These are phyloP conservation scores for Schlechtendalia chinensis DNA, from an alignment of 1,140 invertebrate species.

Conservation along the genomic window DNA sequence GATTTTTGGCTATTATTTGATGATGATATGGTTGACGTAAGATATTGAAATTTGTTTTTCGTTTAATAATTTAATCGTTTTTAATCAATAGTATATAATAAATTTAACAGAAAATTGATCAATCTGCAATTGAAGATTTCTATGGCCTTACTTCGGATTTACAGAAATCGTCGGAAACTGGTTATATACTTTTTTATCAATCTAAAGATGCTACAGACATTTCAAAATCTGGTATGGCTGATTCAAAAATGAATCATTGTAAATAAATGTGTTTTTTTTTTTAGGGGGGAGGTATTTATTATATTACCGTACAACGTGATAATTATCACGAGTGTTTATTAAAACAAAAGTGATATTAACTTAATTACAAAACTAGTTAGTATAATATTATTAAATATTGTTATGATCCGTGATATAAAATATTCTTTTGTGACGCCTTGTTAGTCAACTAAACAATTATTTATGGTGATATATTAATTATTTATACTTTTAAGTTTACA, in stretches of 20 bases:
- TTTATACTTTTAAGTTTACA: neutral
- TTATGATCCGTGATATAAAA: conserved; percentile 20
- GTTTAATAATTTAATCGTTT: too few relatives aligned
- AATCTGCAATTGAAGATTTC: conserved; percentile 98
- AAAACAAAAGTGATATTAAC: conserved; percentile 45
- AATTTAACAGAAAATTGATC: conserved; percentile 89
- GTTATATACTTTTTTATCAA: conserved; percentile 99
- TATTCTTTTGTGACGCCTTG: neutral
- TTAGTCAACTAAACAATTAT: conserved; percentile 26
- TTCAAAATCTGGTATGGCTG: conserved; percentile 30
- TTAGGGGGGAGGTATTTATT: conserved; percentile 18
- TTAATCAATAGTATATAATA: conserved; percentile 19
- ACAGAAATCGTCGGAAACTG: conserved; percentile 98
- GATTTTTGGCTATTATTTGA: conserved; percentile 99
- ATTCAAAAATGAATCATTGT: conserved; percentile 40
- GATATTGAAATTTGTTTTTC: conserved; percentile 56
- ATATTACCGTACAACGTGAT: neutral
- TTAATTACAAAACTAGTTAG: conserved; percentile 10
- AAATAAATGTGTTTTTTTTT: conserved; percentile 16
- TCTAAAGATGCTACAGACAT: conserved; percentile 70
- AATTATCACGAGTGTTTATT: neutral
- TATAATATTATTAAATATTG: conserved; percentile 2
- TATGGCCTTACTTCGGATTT: conserved; percentile 97
- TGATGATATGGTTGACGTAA: conserved; percentile 99
- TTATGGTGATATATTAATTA: conserved; percentile 16